phyloP scores from a whole-genome alignment of 2,797 vertebrate genomes.

The Sylvia borin region DNA sequence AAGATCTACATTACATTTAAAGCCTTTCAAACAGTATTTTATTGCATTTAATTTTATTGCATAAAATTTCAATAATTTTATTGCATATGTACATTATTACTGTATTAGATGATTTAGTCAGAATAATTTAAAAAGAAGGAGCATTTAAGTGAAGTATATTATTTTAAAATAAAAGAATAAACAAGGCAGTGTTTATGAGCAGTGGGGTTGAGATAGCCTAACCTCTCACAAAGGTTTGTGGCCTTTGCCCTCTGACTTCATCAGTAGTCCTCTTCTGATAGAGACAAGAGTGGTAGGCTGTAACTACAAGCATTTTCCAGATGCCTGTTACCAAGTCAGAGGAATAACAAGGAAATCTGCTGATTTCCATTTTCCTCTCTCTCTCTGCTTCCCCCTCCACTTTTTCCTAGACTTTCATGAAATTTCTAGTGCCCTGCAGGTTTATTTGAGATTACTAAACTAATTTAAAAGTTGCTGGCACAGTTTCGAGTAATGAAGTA shows the following conservation, averaged over 20 bases:
- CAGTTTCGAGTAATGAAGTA: background rate
- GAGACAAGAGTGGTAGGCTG: background rate
- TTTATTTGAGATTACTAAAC: background rate
- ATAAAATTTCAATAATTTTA: background rate
- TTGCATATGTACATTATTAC: background rate
- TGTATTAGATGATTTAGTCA: background rate
- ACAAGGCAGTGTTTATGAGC: background rate
- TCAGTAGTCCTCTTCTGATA: background rate
- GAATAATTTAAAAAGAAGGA: background rate
- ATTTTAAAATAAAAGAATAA: background rate
- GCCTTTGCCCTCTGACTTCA: background rate
- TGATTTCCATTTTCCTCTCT: background rate
- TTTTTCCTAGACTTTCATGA: background rate
- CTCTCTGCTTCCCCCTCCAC: fast-evolving
- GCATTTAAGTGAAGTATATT: background rate
- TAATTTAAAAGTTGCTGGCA: background rate
- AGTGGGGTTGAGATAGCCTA: background rate
- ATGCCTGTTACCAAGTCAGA: background rate
- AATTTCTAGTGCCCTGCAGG: background rate
- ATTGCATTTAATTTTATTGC: background rate
- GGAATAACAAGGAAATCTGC: background rate
- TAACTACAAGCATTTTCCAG: background rate
- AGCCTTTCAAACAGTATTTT: background rate
- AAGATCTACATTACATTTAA: background rate
- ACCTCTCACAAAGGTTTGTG: background rate